Evolutionary conservation across 2,797 vertebrate genomes (phyloP), one percentile per base, ranked within the genome.

Genomic region (Ispidina lecontei): DNA sequence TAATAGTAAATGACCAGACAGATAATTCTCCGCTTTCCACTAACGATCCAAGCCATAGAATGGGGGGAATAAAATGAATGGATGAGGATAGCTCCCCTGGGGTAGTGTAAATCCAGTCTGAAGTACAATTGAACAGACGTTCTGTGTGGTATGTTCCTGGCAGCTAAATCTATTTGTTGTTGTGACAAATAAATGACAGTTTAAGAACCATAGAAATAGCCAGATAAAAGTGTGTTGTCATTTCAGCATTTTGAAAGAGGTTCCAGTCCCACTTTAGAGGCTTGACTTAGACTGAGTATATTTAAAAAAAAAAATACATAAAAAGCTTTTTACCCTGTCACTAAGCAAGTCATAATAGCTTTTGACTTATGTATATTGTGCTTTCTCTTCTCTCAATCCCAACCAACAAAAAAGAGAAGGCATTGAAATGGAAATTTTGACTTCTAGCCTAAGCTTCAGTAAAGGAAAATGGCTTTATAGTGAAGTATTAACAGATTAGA

Each of bases 351-450:
- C 67, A 77, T 87, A 95, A 88, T 93, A 95, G 74, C 79, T 93
- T 91, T 87, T 67, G 93, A 95, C 82, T 95, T 93, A 51, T 44
- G 51, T 56, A 86, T 92, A 93, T 94, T 88, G 88, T 84, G 93
- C 91, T 88, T 91, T 89, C 87, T 92, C 49, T 85, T 93, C 90
- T 96, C 91, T 91, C 90, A 91, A 90, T 85, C 87, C 87, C 62
- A 79, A 81, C 84, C 75, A 87, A 94, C 90, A 93, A 93, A 95
- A 67, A 87, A 82, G 90, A 89, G 89, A 77, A 93, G 70, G 90
- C 82, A 96, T 97, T 97, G 95, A 97, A 97, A 96, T 96, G 95
- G 96, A 96, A 97, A 97, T 97, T 94, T 90, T 93, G 93, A 96
- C 94, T 96, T 90, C 95, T 93, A 93, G 93, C 80, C 93, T 95